Percentiles rank a stretch among this genome's conserved stretches.
phyloP scores from a whole-genome alignment of 2,888 invertebrate genomes.

The Diogma glabrata region DNA sequence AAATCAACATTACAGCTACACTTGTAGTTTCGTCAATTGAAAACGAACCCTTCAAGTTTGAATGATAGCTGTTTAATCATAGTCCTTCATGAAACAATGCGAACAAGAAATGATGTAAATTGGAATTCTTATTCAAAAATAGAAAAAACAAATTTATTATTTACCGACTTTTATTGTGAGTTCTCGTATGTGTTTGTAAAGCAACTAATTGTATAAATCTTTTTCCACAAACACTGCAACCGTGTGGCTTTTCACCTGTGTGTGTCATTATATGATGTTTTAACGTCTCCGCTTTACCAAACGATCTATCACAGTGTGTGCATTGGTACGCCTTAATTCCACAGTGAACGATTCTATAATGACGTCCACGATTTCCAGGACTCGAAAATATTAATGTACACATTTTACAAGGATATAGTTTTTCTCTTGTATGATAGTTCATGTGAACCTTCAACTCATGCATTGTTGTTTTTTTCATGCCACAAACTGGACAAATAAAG shows the following conservation, averaged over 20 bases:
- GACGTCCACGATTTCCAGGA: constrained; percentile 23
- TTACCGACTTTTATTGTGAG: constrained; percentile 24
- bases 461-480: constrained; percentile 14
- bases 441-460: constrained; percentile 16
- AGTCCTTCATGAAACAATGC: no score
- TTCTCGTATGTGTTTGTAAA: constrained; percentile 30
- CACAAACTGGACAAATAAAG: constrained; percentile 16
- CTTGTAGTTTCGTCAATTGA: no score
- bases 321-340: constrained; percentile 33
- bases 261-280: constrained; percentile 35
- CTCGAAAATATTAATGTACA: constrained; percentile 13
- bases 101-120: no score
- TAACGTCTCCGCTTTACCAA: constrained; percentile 33
- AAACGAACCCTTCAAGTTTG: no score
- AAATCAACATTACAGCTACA: no score
- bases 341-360: constrained; percentile 32
- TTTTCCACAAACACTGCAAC: constrained; percentile 29
- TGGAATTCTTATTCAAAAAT: no score
- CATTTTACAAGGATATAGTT: constrained; percentile 13
- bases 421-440: constrained; percentile 15
- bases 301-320: constrained; percentile 30
- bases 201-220: constrained; percentile 32
- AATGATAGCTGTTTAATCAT: no score
- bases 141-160: no score
- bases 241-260: constrained; percentile 33